These are phyloP conservation scores for Chymomyza costata DNA, from an alignment of 1,140 invertebrate species.

Conservation along the genomic window DNA sequence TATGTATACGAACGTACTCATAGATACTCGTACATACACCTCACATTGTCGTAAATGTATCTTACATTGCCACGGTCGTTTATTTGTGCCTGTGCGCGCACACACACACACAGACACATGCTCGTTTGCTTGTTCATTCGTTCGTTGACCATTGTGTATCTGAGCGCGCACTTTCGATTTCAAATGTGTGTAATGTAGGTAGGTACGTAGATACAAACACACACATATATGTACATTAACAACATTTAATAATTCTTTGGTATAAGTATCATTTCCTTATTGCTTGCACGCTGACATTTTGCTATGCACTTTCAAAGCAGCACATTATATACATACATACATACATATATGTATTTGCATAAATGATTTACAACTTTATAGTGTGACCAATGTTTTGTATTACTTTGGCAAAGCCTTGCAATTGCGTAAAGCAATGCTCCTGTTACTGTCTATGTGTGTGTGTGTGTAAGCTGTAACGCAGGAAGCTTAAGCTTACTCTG, in stretches of 20 bases:
- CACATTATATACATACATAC: conserved; percentile 10
- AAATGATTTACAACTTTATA: conserved; percentile 66
- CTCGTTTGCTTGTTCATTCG: background rate
- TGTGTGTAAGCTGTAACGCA: conserved; percentile 38
- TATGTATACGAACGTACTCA: background rate
- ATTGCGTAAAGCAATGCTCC: background rate
- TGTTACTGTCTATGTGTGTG: conserved; percentile 4
- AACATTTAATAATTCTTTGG: conserved; percentile 63
- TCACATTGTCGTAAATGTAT: background rate
- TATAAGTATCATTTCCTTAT: conserved; percentile 72
- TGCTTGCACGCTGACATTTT: conserved; percentile 71
- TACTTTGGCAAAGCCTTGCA: too few species aligned
- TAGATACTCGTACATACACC: background rate
- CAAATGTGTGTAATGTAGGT: conserved; percentile 37
- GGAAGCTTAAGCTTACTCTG: conserved; percentile 20
- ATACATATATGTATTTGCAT: conserved; percentile 25
- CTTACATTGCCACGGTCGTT: background rate
- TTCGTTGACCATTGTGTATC: conserved; percentile 34
- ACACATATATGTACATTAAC: background rate
- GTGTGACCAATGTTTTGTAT: conserved; percentile 57
- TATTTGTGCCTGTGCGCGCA: background rate
- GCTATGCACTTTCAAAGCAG: conserved; percentile 33
- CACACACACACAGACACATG: background rate
- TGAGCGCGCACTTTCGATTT: conserved; percentile 39
- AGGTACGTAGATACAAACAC: background rate